Evolutionary conservation across 2,113 vertebrate species (phyloP).

Genomic region (Uria lomvia): DNA sequence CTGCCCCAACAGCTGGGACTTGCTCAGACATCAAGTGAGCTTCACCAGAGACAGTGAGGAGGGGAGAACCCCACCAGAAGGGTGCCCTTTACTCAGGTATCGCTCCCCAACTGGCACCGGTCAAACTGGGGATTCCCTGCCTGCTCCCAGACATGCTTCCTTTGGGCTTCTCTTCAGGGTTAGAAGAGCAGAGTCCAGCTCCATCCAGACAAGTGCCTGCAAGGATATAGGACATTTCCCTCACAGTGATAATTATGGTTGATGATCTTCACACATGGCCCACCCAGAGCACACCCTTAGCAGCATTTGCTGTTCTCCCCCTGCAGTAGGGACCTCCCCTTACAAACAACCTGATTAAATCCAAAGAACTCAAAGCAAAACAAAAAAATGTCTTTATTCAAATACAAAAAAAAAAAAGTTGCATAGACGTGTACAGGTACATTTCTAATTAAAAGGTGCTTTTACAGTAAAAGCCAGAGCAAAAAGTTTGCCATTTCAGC

Average conservation of each 20-base stretch:
- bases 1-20: not conserved
- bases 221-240: not conserved
- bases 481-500: not conserved
- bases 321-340: not conserved
- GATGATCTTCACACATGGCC: not conserved
- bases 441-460: conserved; percentile 15
- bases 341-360: not conserved
- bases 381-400: not conserved
- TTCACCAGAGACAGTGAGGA: not conserved
- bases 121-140: not conserved
- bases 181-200: not conserved
- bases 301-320: not conserved
- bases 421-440: not conserved
- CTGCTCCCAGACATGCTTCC: not conserved
- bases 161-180: not conserved
- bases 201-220: not conserved
- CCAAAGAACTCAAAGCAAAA: not conserved
- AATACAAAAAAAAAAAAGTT: not conserved
- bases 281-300: not conserved
- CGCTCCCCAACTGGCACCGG: rapidly evolving
- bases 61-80: not conserved
- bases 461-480: conserved; percentile 27
- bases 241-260: not conserved
- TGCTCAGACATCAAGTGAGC: not conserved
- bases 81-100: not conserved